Base-by-base conservation (phyloP, 2,888 invertebrate species). In the Phanerotoma sp. region DNA sequence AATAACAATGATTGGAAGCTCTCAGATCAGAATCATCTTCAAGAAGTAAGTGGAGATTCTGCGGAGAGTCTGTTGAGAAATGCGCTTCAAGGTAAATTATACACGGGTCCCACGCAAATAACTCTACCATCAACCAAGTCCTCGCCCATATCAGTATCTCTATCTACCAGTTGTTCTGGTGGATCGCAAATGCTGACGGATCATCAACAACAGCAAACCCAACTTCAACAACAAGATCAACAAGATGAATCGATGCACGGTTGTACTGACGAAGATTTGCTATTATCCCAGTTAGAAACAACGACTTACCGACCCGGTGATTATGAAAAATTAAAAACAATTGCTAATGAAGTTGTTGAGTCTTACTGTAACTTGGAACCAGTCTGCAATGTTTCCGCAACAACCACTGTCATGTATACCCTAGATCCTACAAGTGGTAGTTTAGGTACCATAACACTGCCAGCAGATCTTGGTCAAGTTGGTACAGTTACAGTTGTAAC, bases 1-100 rank as follows among this genome's bases (percentile, higher is more conserved):
- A 90, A 89, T 72, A 89, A 90, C 75, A 90, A 91, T 76, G 89
- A 91, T 75, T 89, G 89, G 88, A 89, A 88, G 73, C 82, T 88
- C 72, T 86, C 87, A 53, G 86, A 89, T 72, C 86, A 89, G 76
- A 89, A 88, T 70, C 68, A 66, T 33, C 60, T 75, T 0, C 70
- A 72, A 22, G 72, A 72, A 1, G 69, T 65, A 0, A 63, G 66
- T 0, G 66, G 64, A 6, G 76, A 77, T 16, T 78, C 80, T 5
- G 79, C 88, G 16, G 91, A 91, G 71, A 91, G 91, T 25, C 78
- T 93, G 60, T 78, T 93, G 61, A 82, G 92, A 65, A 92, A 87
- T 72, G 92, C 92, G 9, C 81, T 93, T 60, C 92, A 92, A 75
- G 92, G 92, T 41, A 91, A 92, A 80, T 84, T 77, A 1, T 77